Evolutionary conservation across 2,888 invertebrate genomes (phyloP), one percentile per base, ranked within the genome.

Genomic region (Steinernema hermaphroditum): DNA sequence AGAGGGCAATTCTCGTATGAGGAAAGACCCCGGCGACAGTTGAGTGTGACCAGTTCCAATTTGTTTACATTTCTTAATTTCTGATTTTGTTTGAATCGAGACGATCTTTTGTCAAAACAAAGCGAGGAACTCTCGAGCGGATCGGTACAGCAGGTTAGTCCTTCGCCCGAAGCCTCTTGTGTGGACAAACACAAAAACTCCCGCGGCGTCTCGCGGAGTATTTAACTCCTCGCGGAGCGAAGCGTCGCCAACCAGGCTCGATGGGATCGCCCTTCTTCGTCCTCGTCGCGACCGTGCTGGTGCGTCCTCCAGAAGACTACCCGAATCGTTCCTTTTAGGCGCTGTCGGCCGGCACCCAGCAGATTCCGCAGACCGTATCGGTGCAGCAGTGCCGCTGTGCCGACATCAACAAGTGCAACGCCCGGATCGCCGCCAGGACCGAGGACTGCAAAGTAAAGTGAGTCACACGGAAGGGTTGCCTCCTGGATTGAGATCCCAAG

Each of bases 341-440:
- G 29, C 22, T 9, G 2, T 1, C 1, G 12, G n/a, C 50, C 22
- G 24, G 9, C 22, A 32, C 62, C 9, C 62, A 50, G 50, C n/a
- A 62, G 62, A 8, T 4, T 12, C 62, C 62, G 8, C 71, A 41
- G n/a, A 77, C 77, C 0, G 75, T 62, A 4, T 32, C 78, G 0
- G 82, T 81, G 27, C 80, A 79, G 44, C 82, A 82, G 74, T 83
- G 81, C 72, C 79, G 76, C 49, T 84, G 84, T 73, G 76, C 74
- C 4, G 84, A 84, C 37, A 75, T 84, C 68, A 83, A 83, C 6
- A 78, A 78, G 19, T 84, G 84, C 43, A 74, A 77, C 1, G 73
- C 72, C 0, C 75, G 80, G 14, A 76, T 84, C 9, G 62, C 73
- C 2, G 75, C 76, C 24, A 81, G 80, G 69, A 81, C 81, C 8